Evolutionary conservation across 2,797 vertebrate genomes (phyloP).

Genomic region (Champsocephalus esox): DNA sequence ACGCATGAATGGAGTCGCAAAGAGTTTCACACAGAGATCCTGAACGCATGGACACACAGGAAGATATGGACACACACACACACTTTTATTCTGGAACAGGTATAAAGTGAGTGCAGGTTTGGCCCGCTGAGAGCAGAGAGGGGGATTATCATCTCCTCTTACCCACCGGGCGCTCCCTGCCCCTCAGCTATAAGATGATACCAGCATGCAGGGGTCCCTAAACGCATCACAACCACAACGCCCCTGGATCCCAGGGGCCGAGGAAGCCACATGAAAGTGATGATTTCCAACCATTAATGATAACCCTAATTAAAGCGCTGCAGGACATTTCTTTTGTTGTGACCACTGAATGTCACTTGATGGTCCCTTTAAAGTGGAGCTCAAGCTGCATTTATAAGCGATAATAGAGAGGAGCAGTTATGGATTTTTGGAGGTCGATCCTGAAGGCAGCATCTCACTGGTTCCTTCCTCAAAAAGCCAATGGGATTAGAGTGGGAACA

Average conservation of each 20-base stretch:
- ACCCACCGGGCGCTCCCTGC: conserved; percentile 83
- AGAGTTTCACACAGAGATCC: conserved; percentile 47
- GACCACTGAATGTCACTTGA: conserved; percentile 29
- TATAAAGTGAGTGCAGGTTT: conserved; percentile 39
- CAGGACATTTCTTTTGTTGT: conserved; percentile 9
- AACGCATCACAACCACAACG: conserved; percentile 39
- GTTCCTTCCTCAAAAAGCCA: too few species aligned
- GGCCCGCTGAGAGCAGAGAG: conserved; percentile 42
- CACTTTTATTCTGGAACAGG: conserved; percentile 44
- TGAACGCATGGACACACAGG: conserved; percentile 24
- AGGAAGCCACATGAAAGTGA: conserved; percentile 64
- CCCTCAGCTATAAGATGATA: conserved; percentile 82
- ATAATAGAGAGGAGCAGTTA: background rate
- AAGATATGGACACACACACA: conserved; percentile 16
- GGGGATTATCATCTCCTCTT: conserved; percentile 75
- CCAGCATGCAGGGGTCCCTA: conserved; percentile 46
- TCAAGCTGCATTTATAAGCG: conserved; percentile 15
- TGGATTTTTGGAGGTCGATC: too few species aligned
- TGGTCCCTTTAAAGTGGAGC: conserved; percentile 35
- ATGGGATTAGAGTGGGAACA: too few species aligned
- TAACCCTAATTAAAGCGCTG: conserved; percentile 45
- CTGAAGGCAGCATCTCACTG: too few species aligned
- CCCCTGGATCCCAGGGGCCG: conserved; percentile 37
- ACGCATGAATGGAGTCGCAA: conserved; percentile 54
- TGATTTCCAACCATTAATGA: conserved; percentile 35